Percentiles rank a stretch among this genome's conserved stretches.
These are phyloP conservation scores for Hypena proboscidalis DNA, from an alignment of 2,888 invertebrate species.

Conservation along the genomic window DNA sequence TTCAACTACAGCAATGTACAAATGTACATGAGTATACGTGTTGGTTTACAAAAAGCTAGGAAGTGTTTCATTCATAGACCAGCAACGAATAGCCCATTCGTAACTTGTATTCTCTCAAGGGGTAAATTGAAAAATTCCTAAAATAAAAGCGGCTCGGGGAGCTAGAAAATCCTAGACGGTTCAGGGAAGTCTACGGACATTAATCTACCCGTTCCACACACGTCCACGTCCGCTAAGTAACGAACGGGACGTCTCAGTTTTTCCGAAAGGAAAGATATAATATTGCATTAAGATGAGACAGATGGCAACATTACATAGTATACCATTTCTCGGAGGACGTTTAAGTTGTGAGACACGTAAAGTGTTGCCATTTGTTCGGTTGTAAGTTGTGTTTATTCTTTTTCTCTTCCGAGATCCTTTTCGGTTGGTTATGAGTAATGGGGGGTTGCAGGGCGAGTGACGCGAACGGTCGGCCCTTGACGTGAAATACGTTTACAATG, in stretches of 20 bases:
- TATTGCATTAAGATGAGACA: conserved; percentile 68
- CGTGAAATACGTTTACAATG: conserved; percentile 65
- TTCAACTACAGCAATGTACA: no score
- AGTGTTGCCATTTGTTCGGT: conserved; percentile 77
- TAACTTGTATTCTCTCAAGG: conserved; percentile 60
- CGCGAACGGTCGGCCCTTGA: conserved; percentile 55
- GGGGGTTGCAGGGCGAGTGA: conserved; percentile 60
- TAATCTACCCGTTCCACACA: conserved; percentile 53
- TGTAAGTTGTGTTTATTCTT: conserved; percentile 76
- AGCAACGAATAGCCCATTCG: conserved; percentile 54
- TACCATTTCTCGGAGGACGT: conserved; percentile 70
- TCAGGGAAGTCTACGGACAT: conserved; percentile 42
- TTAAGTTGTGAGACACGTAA: conserved; percentile 77
- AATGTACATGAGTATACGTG: conserved; percentile 2
- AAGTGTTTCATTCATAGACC: conserved; percentile 32
- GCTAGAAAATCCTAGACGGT: conserved; percentile 54
- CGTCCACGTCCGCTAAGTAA: conserved; percentile 48
- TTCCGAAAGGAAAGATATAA: conserved; percentile 59
- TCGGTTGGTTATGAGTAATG: conserved; percentile 73
- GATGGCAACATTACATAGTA: conserved; percentile 73
- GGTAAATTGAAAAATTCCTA: conserved; percentile 70
- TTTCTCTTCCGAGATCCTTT: conserved; percentile 62
- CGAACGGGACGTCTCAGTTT: conserved; percentile 49
- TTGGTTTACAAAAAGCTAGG: conserved; percentile 25
- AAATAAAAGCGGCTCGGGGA: conserved; percentile 48